Evolutionary conservation across 2,113 vertebrate genomes (phyloP).

Genomic region (Poecile atricapillus): DNA sequence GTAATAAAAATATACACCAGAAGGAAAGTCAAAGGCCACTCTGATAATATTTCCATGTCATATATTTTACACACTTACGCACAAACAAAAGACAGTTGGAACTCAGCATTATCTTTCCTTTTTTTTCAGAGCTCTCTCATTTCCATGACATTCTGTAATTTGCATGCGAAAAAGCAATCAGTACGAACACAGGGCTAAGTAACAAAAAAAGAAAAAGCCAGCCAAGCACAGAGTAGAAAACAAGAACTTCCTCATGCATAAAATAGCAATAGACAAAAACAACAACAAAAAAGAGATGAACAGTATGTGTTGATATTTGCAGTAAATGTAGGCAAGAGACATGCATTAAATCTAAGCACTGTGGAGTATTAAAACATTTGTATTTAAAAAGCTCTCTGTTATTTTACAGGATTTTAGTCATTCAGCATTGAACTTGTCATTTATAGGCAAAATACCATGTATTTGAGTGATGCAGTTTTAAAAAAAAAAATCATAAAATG

Average conservation of each 20-base stretch:
- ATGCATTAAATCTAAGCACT: conserved; percentile 64
- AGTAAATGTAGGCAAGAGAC: conserved; percentile 56
- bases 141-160: conserved; percentile 73
- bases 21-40: conserved; percentile 71
- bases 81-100: conserved; percentile 68
- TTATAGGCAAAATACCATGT: conserved; percentile 14
- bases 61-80: conserved; percentile 60
- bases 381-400: conserved; percentile 21
- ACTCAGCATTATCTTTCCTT: conserved; percentile 57
- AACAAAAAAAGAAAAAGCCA: conserved; percentile 63
- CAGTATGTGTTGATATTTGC: conserved; percentile 54
- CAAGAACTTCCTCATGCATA: conserved; percentile 76
- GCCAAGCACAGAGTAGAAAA: conserved; percentile 72
- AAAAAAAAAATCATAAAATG: not conserved
- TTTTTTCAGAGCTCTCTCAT: conserved; percentile 57
- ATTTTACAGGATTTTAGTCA: conserved; percentile 23
- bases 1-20: conserved; percentile 51
- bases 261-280: conserved; percentile 68
- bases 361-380: conserved; percentile 43
- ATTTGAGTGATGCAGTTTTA: not conserved
- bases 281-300: conserved; percentile 43
- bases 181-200: conserved; percentile 66
- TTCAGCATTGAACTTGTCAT: conserved; percentile 20
- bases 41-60: conserved; percentile 67
- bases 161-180: conserved; percentile 78